Conservation (phyloP, 2,113 vertebrate genomes). For the Chroicocephalus ridibundus region DNA sequence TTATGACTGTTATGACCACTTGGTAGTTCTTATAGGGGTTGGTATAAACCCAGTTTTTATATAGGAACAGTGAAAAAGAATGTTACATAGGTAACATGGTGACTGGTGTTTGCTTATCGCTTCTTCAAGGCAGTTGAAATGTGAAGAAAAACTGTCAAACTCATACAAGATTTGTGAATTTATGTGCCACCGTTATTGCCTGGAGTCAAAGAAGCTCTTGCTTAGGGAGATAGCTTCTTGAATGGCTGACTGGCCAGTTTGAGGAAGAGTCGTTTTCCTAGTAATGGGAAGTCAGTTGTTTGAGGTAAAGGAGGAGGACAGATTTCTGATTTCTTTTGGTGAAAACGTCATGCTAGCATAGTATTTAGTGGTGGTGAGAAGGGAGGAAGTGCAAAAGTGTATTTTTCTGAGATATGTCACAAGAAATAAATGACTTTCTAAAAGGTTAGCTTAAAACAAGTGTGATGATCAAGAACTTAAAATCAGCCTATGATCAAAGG, state of each 20-base stretch:
- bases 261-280: not conserved
- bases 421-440: not conserved
- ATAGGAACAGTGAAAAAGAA: not conserved
- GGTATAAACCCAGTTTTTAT: not conserved
- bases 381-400: not conserved
- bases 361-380: not conserved
- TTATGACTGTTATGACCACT: not conserved
- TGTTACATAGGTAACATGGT: not conserved
- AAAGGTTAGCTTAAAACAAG: not conserved
- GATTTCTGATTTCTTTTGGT: not conserved
- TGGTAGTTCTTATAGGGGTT: not conserved
- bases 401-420: not conserved
- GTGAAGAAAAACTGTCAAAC: not conserved
- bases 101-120: not conserved
- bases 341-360: not conserved
- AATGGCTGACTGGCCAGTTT: not conserved
- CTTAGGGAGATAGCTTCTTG: not conserved
- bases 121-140: not conserved
- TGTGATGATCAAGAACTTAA: not conserved
- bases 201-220: not conserved
- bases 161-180: not conserved
- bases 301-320: not conserved
- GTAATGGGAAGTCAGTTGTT: not conserved
- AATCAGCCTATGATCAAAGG: not conserved
- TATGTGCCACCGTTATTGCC: not conserved